Conservation (phyloP, 2,113 vertebrate genomes). For the Blennius ocellaris region DNA sequence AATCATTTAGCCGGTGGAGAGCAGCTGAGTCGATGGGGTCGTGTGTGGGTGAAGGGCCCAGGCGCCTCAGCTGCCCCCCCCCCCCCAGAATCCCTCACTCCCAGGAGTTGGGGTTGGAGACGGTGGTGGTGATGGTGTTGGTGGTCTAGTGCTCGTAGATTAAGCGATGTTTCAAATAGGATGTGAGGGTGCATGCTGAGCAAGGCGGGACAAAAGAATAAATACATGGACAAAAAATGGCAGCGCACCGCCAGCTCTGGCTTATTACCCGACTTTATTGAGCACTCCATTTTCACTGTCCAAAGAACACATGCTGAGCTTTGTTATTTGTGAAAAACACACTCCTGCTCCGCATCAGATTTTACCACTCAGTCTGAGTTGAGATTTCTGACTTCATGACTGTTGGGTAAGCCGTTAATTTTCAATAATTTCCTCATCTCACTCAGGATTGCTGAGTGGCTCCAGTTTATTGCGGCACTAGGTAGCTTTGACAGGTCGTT, state of each 20-base stretch:
- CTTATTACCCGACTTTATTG: slow-evolving; percentile 55
- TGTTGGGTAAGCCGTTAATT: slow-evolving; percentile 22
- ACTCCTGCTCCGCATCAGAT: slow-evolving; percentile 20
- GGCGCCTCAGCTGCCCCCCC: slow-evolving; percentile 2
- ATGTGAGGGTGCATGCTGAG: slow-evolving; percentile 54
- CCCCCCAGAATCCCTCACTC: slow-evolving; percentile 57
- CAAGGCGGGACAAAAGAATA: slow-evolving; percentile 28
- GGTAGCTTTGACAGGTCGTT: neutral
- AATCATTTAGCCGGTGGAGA: slow-evolving; percentile 67
- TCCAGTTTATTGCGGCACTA: slow-evolving; percentile 22
- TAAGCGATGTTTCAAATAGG: slow-evolving; percentile 52
- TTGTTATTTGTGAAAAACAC: slow-evolving; percentile 51
- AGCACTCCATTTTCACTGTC: slow-evolving; percentile 51
- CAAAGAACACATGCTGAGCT: slow-evolving; percentile 48
- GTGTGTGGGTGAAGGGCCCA: slow-evolving; percentile 61
- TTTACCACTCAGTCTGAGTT: slow-evolving; percentile 28
- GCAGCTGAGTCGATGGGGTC: slow-evolving; percentile 61
- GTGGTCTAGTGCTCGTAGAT: slow-evolving; percentile 32
- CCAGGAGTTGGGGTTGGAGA: neutral
- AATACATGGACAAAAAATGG: slow-evolving; percentile 24
- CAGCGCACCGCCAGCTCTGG: neutral
- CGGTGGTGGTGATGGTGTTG: slow-evolving; percentile 24
- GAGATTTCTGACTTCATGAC: neutral
- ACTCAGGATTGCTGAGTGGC: neutral
- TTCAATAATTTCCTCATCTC: slow-evolving; percentile 13